A percentile compares a stretch with the other conserved stretches of the same genome.
Evolutionary conservation across 2,113 vertebrate species (phyloP).

Genomic region (Cyprinus carpio): DNA sequence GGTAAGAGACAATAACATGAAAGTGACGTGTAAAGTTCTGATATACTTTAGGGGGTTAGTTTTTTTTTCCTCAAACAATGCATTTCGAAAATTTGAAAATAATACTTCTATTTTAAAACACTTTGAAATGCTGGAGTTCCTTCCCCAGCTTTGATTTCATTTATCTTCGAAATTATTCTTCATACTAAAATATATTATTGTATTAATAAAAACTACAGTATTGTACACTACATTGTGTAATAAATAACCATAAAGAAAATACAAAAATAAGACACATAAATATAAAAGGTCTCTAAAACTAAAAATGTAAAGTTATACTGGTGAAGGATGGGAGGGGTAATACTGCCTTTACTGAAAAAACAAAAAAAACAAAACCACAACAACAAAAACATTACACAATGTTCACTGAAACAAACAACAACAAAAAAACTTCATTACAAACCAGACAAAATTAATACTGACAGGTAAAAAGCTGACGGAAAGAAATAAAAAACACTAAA

Average conservation of each 20-base stretch:
- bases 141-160: conserved; percentile 88
- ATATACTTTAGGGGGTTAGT: conserved; percentile 70
- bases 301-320: conserved; percentile 92
- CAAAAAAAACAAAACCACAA: conserved; percentile 53
- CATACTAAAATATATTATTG: conserved; percentile 99
- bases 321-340: conserved; percentile 88
- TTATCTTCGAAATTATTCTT: conserved; percentile 91
- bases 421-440: conserved; percentile 48
- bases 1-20: conserved; percentile 88
- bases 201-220: conserved; percentile 99
- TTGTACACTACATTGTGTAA: conserved; percentile 99
- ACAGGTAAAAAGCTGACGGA: conserved; percentile 78
- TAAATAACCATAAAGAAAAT: conserved; percentile 99
- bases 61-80: conserved; percentile 38
- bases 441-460: conserved; percentile 88
- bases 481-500: conserved; percentile 72
- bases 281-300: conserved; percentile 99
- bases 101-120: conserved; percentile 77
- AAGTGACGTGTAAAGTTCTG: conserved; percentile 73
- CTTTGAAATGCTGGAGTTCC: conserved; percentile 89
- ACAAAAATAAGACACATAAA: conserved; percentile 99
- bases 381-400: conserved; percentile 37
- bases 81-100: conserved; percentile 83
- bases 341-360: conserved; percentile 93
- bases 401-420: conserved; percentile 80